These are phyloP conservation scores for Pachycephala philippinensis DNA, from an alignment of 2,113 vertebrate genomes.

Conservation along the genomic window DNA sequence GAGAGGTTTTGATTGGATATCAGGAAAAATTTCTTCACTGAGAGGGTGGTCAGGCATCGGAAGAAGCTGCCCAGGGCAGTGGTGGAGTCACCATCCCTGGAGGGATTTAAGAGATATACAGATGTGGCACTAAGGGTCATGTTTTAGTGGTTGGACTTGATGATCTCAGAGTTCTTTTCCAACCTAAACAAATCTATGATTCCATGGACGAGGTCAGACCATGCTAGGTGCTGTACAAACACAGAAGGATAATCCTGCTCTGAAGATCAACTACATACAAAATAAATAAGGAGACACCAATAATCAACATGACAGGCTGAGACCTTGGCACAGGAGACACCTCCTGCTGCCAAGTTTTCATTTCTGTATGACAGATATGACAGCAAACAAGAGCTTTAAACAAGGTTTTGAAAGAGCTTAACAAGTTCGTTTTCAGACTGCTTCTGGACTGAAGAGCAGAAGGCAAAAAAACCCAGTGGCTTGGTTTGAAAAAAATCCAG, in stretches of 20 bases:
- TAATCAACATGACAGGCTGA: neutral
- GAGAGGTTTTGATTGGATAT: neutral
- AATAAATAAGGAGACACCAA: constrained; percentile 18
- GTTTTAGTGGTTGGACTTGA: neutral
- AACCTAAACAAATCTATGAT: neutral
- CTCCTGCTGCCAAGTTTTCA: constrained; percentile 29
- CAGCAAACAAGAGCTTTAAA: constrained; percentile 9
- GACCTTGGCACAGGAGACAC: constrained; percentile 9
- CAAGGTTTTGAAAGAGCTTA: neutral
- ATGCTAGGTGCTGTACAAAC: neutral
- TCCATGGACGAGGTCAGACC: neutral
- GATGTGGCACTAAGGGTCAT: neutral
- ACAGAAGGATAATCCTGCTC: constrained; percentile 18
- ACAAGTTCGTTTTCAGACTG: neutral
- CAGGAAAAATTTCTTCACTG: neutral
- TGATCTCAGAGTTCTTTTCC: neutral
- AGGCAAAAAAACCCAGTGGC: neutral
- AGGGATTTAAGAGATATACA: neutral
- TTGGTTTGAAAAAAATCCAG: neutral
- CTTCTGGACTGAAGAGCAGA: neutral
- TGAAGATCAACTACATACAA: neutral
- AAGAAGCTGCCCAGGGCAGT: neutral
- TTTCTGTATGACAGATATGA: constrained; percentile 19
- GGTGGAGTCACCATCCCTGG: neutral
- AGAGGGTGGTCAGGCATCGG: neutral